Conservation (phyloP, 1,140 invertebrate species). For the Cydia fagiglandana region DNA sequence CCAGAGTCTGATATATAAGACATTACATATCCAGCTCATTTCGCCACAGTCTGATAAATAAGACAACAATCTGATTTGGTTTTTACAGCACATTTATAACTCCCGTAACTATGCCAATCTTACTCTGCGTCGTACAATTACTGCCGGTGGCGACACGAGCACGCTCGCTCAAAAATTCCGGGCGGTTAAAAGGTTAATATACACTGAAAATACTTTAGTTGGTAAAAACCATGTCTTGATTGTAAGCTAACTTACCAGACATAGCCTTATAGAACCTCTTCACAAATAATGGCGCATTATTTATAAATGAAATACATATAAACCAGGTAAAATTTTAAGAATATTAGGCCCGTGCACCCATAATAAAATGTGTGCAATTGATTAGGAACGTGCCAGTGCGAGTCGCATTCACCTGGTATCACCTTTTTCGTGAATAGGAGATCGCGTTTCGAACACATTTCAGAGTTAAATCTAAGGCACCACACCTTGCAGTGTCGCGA, state of each 20-base stretch:
- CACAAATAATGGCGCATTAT: not conserved
- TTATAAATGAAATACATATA: not conserved
- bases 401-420: conserved; percentile 54
- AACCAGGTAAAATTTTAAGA: conserved; percentile 34
- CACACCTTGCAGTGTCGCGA: conserved; percentile 65
- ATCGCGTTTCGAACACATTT: conserved; percentile 56
- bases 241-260: not conserved
- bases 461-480: conserved; percentile 44
- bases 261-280: not conserved
- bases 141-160: too few relatives aligned
- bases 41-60: too few relatives aligned
- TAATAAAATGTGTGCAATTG: conserved; percentile 47
- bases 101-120: too few relatives aligned
- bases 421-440: conserved; percentile 47
- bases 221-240: not conserved
- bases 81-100: too few relatives aligned
- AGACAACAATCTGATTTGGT: too few relatives aligned
- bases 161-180: too few relatives aligned
- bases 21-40: too few relatives aligned
- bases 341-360: conserved; percentile 44
- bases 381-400: conserved; percentile 67
- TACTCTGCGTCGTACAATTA: too few relatives aligned
- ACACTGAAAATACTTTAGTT: not conserved
- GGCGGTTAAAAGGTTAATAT: too few relatives aligned
- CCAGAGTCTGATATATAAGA: too few relatives aligned